Evolutionary conservation across 2,797 vertebrate species (phyloP).

Genomic region (Harpagifer antarcticus): DNA sequence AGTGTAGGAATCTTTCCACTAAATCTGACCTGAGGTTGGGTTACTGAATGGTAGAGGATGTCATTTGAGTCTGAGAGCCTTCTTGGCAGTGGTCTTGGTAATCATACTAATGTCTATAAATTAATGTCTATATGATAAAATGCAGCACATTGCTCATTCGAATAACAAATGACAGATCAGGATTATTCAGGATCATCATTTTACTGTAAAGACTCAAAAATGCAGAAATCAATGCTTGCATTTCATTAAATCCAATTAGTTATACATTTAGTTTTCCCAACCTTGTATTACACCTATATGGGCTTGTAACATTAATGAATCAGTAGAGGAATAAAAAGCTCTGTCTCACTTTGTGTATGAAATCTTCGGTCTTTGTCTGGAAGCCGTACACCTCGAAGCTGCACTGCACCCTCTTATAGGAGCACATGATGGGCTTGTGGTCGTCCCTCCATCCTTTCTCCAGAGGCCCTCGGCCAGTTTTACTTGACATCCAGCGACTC

Average conservation of each 20-base stretch:
- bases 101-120: constrained; percentile 44
- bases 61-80: constrained; percentile 31
- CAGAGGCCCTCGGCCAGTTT: constrained; percentile 87
- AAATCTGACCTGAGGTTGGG: constrained; percentile 20
- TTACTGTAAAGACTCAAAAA: constrained; percentile 11
- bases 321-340: constrained; percentile 9
- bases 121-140: constrained; percentile 34
- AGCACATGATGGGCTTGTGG: constrained; percentile 87
- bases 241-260: constrained; percentile 35
- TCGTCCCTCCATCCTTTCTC: constrained; percentile 80
- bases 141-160: constrained; percentile 25
- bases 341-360: constrained; percentile 84
- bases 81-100: constrained; percentile 12
- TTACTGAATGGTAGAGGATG: constrained; percentile 26
- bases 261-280: constrained; percentile 15
- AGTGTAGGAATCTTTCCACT: constrained; percentile 10
- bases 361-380: constrained; percentile 86
- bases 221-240: constrained; percentile 5
- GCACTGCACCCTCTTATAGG: constrained; percentile 88
- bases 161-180: constrained; percentile 19
- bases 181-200: constrained; percentile 3
- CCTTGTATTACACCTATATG: constrained; percentile 16
- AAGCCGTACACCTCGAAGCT: constrained; percentile 89
- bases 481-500: constrained; percentile 83
- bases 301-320: constrained; percentile 26